Evolutionary conservation across 1,140 invertebrate species (phyloP).

Genomic region (Eurosta solidaginis): DNA sequence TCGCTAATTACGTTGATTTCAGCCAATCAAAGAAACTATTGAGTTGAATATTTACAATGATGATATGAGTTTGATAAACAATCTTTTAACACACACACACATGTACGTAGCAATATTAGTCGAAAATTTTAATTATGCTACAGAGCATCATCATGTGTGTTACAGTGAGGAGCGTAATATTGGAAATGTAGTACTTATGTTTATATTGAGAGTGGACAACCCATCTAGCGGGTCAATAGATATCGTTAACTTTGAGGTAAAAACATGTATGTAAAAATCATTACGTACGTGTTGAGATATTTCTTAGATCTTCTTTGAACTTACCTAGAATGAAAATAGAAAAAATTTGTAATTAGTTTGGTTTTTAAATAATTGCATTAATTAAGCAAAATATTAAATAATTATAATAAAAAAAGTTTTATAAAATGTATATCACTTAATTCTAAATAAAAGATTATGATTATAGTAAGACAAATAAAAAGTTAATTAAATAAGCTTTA

Average conservation of each 20-base stretch:
- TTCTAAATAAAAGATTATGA: no score
- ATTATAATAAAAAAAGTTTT: neutral
- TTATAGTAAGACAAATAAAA: no score
- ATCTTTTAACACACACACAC: neutral
- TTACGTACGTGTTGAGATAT: neutral
- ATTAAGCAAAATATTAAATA: neutral
- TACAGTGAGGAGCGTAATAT: no score
- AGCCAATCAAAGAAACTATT: slow-evolving; percentile 6
- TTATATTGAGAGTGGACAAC: neutral
- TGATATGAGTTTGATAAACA: neutral
- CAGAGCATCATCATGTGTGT: neutral
- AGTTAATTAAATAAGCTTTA: no score
- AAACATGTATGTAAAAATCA: no score
- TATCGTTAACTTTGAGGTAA: no score
- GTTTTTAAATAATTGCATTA: neutral
- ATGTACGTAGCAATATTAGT: slow-evolving; percentile 19
- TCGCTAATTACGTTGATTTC: slow-evolving; percentile 5
- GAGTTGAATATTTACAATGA: neutral
- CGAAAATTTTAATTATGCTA: slow-evolving; percentile 25
- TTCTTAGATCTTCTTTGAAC: neutral
- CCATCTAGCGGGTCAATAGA: no score
- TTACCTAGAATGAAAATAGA: slow-evolving; percentile 9
- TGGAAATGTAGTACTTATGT: neutral
- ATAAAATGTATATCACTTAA: no score
- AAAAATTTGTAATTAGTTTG: neutral